phyloP scores from a whole-genome alignment of 2,888 invertebrate species.

The Watsonalla cultraria region DNA sequence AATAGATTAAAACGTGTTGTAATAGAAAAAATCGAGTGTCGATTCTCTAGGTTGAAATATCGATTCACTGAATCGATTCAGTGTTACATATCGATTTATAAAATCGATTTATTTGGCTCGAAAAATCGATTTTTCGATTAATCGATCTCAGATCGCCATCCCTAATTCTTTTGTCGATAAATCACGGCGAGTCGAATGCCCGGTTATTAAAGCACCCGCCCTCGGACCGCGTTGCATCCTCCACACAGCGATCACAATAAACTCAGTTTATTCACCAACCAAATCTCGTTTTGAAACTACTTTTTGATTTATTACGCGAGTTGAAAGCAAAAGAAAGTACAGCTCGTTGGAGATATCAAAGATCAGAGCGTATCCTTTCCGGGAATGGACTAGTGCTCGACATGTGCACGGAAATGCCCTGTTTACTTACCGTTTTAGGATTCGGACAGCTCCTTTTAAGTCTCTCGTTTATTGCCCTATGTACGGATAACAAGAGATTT shows the following conservation, averaged over 20 bases:
- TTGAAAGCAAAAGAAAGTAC: conserved; percentile 20
- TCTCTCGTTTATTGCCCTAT: conserved; percentile 46
- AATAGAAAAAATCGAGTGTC: too few species aligned
- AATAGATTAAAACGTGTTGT: too few species aligned
- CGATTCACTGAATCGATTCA: too few species aligned
- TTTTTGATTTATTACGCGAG: conserved; percentile 15
- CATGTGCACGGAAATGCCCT: conserved; percentile 64
- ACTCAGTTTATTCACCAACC: conserved; percentile 9
- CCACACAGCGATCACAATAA: conserved; percentile 20
- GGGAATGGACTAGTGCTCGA: conserved; percentile 29
- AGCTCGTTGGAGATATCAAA: conserved; percentile 36
- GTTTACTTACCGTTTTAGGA: conserved; percentile 60
- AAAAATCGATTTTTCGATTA: too few species aligned
- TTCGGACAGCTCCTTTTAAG: conserved; percentile 64
- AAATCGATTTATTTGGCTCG: too few species aligned
- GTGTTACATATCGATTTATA: too few species aligned
- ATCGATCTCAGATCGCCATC: too few species aligned
- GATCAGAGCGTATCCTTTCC: conserved; percentile 38
- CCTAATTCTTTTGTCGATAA: conserved; percentile 51
- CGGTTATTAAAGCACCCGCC: conserved; percentile 48
- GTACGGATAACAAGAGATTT: conserved; percentile 55
- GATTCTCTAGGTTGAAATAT: too few species aligned
- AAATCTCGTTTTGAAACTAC: conserved; percentile 21
- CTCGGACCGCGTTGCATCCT: conserved; percentile 21
- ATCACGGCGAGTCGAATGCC: conserved; percentile 44